Evolutionary conservation across 1,140 invertebrate genomes (phyloP).

Genomic region (Argopecten irradians): DNA sequence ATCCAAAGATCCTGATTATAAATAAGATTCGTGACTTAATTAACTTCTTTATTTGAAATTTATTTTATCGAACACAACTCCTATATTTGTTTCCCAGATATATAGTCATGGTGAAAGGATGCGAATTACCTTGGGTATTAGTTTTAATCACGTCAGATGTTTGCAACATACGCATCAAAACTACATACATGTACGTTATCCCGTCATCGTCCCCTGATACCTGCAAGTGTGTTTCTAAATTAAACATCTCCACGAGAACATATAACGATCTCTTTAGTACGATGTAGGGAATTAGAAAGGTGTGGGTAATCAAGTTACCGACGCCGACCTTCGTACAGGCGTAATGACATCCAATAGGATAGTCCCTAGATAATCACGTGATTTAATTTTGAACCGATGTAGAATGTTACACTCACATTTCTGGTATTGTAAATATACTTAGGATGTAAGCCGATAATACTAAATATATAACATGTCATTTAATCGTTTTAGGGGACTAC

Average conservation of each 20-base stretch:
- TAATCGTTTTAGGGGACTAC: too few relatives aligned
- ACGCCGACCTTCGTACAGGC: background rate
- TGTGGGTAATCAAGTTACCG: background rate
- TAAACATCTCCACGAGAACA: background rate
- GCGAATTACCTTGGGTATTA: background rate
- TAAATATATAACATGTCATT: too few relatives aligned
- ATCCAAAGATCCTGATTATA: background rate
- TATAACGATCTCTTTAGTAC: background rate
- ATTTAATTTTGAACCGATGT: too few relatives aligned
- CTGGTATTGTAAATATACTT: too few relatives aligned
- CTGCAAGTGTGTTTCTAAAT: background rate
- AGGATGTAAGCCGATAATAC: too few relatives aligned
- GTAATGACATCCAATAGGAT: background rate
- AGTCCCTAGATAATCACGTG: too few relatives aligned
- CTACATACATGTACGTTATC: too few relatives aligned
- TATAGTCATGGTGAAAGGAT: too few relatives aligned
- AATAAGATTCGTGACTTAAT: background rate
- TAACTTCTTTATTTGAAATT: background rate
- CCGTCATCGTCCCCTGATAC: background rate
- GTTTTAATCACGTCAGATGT: background rate
- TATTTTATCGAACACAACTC: background rate
- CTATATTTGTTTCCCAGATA: too few relatives aligned
- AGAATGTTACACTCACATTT: too few relatives aligned
- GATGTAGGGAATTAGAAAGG: background rate
- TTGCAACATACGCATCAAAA: background rate